phyloP scores from a whole-genome alignment of 2,113 vertebrate genomes.

The Pipra filicauda region DNA sequence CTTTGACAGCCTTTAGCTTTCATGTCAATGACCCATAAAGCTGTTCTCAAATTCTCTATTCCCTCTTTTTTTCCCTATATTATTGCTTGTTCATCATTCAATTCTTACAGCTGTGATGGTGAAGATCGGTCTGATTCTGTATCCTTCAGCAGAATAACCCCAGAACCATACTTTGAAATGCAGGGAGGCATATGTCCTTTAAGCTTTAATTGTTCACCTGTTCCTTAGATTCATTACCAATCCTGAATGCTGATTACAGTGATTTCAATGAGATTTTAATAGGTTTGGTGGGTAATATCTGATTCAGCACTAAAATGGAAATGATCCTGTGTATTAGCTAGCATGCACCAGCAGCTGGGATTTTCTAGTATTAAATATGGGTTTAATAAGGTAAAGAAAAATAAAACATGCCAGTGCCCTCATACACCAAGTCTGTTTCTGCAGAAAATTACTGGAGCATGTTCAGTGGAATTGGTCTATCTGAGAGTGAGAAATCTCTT shows the following conservation, averaged over 20 bases:
- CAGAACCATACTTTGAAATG: background rate
- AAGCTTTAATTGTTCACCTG: background rate
- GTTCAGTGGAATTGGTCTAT: background rate
- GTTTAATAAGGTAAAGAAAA: constrained; percentile 4
- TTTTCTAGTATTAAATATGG: background rate
- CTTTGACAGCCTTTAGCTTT: background rate
- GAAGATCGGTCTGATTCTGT: background rate
- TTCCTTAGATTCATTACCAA: background rate
- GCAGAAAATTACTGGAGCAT: background rate
- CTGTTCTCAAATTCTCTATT: background rate
- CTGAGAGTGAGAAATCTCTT: background rate
- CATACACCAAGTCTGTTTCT: background rate
- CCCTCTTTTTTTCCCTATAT: background rate
- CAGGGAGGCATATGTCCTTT: background rate
- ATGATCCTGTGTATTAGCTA: background rate
- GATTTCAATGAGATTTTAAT: background rate
- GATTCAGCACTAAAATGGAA: background rate
- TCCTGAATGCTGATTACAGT: background rate
- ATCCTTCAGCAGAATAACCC: background rate
- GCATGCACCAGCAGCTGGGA: background rate
- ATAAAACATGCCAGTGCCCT: background rate
- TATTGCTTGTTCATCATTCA: background rate
- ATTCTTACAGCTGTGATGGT: background rate
- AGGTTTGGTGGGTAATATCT: background rate
- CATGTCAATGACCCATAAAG: background rate